Base-by-base conservation (phyloP, 1,140 invertebrate species). In the Saccostrea glomerata region DNA sequence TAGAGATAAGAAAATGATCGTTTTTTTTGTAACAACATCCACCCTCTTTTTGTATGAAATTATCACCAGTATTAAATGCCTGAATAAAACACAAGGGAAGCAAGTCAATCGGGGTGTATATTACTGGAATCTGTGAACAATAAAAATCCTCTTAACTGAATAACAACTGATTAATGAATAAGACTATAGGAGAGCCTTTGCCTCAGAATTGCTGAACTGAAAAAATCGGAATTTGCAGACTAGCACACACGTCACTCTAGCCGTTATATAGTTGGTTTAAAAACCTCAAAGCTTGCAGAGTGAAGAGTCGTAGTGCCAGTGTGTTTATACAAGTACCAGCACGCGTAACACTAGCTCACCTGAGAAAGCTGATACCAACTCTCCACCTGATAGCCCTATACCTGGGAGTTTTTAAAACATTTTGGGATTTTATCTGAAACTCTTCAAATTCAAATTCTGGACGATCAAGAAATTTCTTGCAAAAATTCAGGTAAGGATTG, bases 161-260 rank as follows among this genome's bases (percentile, higher is more conserved):
- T 77, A 77, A 77, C 70, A 77, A 77, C 70, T 77, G 70, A 77
- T 77, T 77, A 77, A 77, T 77, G 70, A 77, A 77, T 30, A 77
- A 77, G 70, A 25, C 70, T 77, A 36, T 36, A 15, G 23, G 30
- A 30, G 70, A 25, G 70, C 58, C 15, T n/a, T 30, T 36, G 70
- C 23, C 25, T 77, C 70, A 30, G 70, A 77, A 23, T 77, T 77
- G 25, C 70, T 77, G 70, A 77, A 36, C 70, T 25, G 30, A 77
- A 77, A 77, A 25, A 77, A 30, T 77, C 15, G 70, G 23, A 23
- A 36, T 30, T 66, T 30, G 70, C 70, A 77, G 70, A 77, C 70
- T 77, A 11, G 70, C 12, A 77, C 15, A 77, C 25, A 77, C 70
- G 70, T 77, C 70, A 77, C 25, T 77, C 17, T 63, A 77, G 70